Evolutionary conservation across 2,113 vertebrate genomes (phyloP).

Genomic region (human): GRCh38 chr12:130960001-130960500

Average conservation of each 20-base stretch:
- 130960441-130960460: background rate
- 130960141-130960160: background rate
- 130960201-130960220: background rate
- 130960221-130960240: background rate
- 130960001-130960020: background rate
- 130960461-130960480: background rate
- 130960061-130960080: rapidly evolving
- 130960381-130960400: rapidly evolving
- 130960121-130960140: background rate
- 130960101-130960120: background rate
- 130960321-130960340: too few species aligned
- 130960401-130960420: background rate
- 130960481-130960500: background rate
- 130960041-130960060: background rate
- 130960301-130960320: background rate
- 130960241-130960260: rapidly evolving
- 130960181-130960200: background rate
- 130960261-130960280: rapidly evolving
- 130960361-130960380: rapidly evolving
- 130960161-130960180: background rate
- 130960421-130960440: background rate
- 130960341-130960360: background rate
- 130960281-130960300: rapidly evolving
- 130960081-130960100: background rate
- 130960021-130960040: rapidly evolving